These are phyloP conservation scores for Porites australiensis DNA, from an alignment of 64 coral and sea anemone species.

Conservation along the genomic window DNA sequence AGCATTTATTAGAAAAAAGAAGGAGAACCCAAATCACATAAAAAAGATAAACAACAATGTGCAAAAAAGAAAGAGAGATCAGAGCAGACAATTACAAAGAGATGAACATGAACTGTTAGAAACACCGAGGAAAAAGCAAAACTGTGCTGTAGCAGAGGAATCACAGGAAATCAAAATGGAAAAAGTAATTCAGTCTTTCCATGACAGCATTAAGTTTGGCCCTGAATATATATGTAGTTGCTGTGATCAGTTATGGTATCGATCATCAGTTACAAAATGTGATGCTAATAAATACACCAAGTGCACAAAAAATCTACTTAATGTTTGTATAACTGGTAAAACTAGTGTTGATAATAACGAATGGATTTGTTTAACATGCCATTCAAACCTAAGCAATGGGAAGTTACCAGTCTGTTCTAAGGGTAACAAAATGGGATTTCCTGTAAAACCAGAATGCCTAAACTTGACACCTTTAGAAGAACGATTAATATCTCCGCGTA, in stretches of 20 bases:
- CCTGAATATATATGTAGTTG: too few species aligned
- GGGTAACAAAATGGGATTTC: too few species aligned
- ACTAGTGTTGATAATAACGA: slow-evolving; percentile 34
- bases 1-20: background rate
- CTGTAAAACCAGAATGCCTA: too few species aligned
- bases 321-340: too few species aligned
- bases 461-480: slow-evolving; percentile 58
- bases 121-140: slow-evolving; percentile 21
- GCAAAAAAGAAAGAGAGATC: slow-evolving; percentile 20
- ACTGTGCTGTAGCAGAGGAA: slow-evolving; percentile 23
- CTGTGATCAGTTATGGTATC: too few species aligned
- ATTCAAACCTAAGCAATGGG: too few species aligned
- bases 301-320: too few species aligned
- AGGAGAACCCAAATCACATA: slow-evolving; percentile 6
- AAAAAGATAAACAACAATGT: slow-evolving; percentile 13
- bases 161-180: slow-evolving; percentile 27
- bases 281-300: too few species aligned
- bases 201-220: too few species aligned
- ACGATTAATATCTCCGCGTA: background rate
- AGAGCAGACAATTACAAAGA: slow-evolving; percentile 11
- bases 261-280: too few species aligned
- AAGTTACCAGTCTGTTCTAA: too few species aligned
- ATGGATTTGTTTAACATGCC: slow-evolving; percentile 11
- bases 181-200: slow-evolving; percentile 37
- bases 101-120: slow-evolving; percentile 1